Base-by-base conservation (phyloP, 1,140 invertebrate species). In the Diorhabda carinulata region DNA sequence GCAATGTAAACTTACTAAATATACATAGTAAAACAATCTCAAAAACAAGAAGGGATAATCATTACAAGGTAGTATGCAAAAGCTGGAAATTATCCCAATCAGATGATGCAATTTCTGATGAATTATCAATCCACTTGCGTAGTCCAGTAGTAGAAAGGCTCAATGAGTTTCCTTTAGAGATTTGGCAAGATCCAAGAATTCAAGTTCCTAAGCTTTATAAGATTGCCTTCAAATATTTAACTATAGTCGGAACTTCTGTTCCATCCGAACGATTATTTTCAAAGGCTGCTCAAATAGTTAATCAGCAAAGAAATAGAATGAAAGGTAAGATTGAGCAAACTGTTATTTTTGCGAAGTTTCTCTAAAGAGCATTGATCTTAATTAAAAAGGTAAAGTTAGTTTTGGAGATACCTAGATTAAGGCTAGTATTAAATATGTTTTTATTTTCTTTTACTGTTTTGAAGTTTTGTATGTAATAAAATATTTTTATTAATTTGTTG, bases 161-260 rank as follows among this genome's bases (percentile, higher is more conserved):
- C 5, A 9, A 52, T 6, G 45, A 52, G 8, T 2, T 2, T 52
- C 45, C 45, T 5, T 52, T 52, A 52, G 45, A 52, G 8, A 9
- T 52, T 6, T 52, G 45, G 45, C 5, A 5, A 6, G 45, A 9
- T 52, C 8, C 1, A 6, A 52, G 8, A 52, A 5, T 6, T 9
- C 45, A 56, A 56, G 65, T 63, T 43, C 77, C 81, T 10, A 71
- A 67, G 59, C n/a, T 68, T 25, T 68, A 58, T 40, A 58, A 69
- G 47, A 45, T 63, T 8, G 67, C 58, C 56, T 57, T n/a, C 25
- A 68, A 68, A 56, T 61, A 70, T 62, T 56, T 70, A 64, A 59
- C 44, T 43, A 63, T 68, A n/a, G 66, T 68, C 3, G 61, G 42
- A 9, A 71, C n/a, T 4, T 71, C 66, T 3, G 59, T 67, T 5